These are phyloP conservation scores for Eristalis tenax DNA, from an alignment of 2,888 invertebrate species.

Conservation along the genomic window DNA sequence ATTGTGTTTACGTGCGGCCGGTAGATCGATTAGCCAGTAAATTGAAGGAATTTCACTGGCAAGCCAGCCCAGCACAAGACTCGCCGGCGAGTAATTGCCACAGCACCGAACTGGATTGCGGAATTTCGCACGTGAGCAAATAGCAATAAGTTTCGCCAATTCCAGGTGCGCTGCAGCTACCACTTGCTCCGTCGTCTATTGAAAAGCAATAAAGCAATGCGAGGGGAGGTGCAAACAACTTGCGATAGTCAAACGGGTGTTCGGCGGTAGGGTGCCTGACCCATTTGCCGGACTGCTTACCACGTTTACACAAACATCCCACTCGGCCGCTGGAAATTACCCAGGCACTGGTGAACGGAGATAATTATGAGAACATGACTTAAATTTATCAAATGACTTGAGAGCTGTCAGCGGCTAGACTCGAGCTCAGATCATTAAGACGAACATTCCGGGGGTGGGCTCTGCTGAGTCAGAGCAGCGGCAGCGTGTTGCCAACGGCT, in stretches of 20 bases:
- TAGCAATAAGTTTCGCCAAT: slow-evolving; percentile 41
- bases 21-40: slow-evolving; percentile 58
- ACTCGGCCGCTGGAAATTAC: slow-evolving; percentile 39
- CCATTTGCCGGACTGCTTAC: slow-evolving; percentile 46
- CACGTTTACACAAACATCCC: slow-evolving; percentile 39
- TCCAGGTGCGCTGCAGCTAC: slow-evolving; percentile 54
- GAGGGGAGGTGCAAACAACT: slow-evolving; percentile 10
- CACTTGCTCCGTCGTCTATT: slow-evolving; percentile 32
- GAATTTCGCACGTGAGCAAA: slow-evolving; percentile 70
- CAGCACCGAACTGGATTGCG: slow-evolving; percentile 57
- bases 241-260: neutral
- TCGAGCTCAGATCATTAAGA: neutral
- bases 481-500: neutral
- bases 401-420: neutral
- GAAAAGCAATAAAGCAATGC: slow-evolving; percentile 46
- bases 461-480: neutral
- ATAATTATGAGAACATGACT: slow-evolving; percentile 1
- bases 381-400: neutral
- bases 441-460: neutral
- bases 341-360: neutral
- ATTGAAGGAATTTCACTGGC: slow-evolving; percentile 60
- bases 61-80: slow-evolving; percentile 9
- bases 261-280: slow-evolving; percentile 25
- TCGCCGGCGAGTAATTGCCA: slow-evolving; percentile 45
- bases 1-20: slow-evolving; percentile 60